A percentile compares a stretch with the other conserved stretches of the same genome.
phyloP scores from a whole-genome alignment of 2,113 vertebrate species.

The Onychorhynchus coronatus region DNA sequence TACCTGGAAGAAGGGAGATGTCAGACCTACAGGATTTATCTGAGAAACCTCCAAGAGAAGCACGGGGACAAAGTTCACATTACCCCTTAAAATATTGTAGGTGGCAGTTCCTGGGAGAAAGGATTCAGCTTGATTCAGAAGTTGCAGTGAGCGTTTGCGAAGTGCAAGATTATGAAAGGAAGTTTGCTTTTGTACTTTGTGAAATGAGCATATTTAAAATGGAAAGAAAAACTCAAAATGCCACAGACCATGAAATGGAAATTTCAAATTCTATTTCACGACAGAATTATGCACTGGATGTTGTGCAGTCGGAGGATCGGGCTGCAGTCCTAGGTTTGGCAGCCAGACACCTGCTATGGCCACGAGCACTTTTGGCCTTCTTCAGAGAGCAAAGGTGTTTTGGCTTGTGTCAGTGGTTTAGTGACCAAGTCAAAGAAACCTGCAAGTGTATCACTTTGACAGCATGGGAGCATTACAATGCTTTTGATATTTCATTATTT shows the following conservation, averaged over 20 bases:
- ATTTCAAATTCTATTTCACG: neutral
- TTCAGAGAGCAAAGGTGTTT: rapidly evolving
- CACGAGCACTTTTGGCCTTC: neutral
- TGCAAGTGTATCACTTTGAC: neutral
- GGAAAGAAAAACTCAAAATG: slow-evolving; percentile 13
- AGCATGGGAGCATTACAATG: neutral
- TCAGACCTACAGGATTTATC: neutral
- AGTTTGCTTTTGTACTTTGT: slow-evolving; percentile 38
- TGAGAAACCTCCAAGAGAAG: neutral
- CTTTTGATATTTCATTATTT: neutral
- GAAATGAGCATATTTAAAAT: slow-evolving; percentile 19
- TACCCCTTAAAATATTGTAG: neutral
- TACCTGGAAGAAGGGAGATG: neutral
- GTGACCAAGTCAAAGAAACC: neutral
- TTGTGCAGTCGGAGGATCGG: neutral
- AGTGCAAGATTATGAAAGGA: neutral
- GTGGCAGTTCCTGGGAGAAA: neutral
- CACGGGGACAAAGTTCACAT: neutral
- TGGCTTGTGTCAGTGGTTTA: neutral
- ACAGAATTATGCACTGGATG: neutral
- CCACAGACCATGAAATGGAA: slow-evolving; percentile 44
- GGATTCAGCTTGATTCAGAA: neutral
- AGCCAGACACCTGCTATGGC: neutral
- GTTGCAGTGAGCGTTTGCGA: neutral
- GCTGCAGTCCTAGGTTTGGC: neutral